Percentiles rank a stretch among this genome's conserved stretches.
phyloP scores from a whole-genome alignment of 2,888 invertebrate species.

The Tortrix viridana region DNA sequence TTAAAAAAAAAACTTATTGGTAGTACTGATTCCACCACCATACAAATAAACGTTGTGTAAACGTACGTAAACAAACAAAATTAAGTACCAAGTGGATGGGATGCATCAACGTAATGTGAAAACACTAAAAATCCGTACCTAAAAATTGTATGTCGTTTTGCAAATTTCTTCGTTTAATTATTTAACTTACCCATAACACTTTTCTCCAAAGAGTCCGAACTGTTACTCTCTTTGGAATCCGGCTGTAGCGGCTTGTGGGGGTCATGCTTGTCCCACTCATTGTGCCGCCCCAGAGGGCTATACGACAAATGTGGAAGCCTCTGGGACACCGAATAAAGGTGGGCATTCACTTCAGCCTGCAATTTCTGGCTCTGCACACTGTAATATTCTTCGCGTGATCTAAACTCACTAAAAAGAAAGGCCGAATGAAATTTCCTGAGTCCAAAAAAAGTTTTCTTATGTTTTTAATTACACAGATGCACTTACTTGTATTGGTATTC shows the following conservation, averaged over 20 bases:
- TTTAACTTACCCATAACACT: constrained; percentile 78
- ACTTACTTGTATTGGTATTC: constrained; percentile 85
- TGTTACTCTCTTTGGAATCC: constrained; percentile 80
- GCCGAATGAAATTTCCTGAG: constrained; percentile 3
- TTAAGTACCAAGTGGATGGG: too few relatives aligned
- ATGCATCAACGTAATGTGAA: too few relatives aligned
- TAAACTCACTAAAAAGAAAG: constrained; percentile 68
- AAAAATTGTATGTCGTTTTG: too few relatives aligned
- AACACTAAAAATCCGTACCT: too few relatives aligned
- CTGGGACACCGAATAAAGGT: constrained; percentile 85
- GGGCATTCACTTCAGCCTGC: constrained; percentile 80
- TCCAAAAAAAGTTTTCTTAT: neutral
- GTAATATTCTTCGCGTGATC: constrained; percentile 80
- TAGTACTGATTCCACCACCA: too few relatives aligned
- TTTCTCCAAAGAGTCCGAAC: constrained; percentile 79
- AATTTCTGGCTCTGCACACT: constrained; percentile 79
- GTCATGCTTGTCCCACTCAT: constrained; percentile 81
- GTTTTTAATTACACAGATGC: neutral
- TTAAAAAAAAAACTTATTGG: too few relatives aligned
- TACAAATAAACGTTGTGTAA: too few relatives aligned
- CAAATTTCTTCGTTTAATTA: neutral
- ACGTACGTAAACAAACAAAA: too few relatives aligned
- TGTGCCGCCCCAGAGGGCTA: constrained; percentile 77
- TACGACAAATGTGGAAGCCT: constrained; percentile 81
- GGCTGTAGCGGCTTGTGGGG: constrained; percentile 75